These are phyloP conservation scores for Urocynchramus pylzowi DNA, from an alignment of 2,113 vertebrate species.

Conservation along the genomic window DNA sequence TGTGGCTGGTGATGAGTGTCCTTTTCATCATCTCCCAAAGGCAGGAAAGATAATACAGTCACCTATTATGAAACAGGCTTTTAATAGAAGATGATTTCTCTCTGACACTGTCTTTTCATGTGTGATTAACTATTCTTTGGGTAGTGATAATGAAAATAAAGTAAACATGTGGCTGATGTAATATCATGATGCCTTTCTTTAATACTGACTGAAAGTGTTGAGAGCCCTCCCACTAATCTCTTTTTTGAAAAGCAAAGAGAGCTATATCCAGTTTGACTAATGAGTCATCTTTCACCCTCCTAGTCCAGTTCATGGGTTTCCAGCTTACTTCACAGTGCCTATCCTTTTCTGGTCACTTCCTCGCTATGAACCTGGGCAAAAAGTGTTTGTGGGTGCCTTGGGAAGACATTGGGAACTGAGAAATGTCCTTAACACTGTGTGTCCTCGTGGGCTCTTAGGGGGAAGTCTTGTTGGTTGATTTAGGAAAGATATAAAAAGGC, in stretches of 20 bases:
- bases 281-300: neutral
- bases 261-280: neutral
- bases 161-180: neutral
- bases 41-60: neutral
- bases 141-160: neutral
- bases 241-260: neutral
- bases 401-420: neutral
- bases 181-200: neutral
- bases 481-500: neutral
- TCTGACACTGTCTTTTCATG: neutral
- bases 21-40: neutral
- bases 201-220: neutral
- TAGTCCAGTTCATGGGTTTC: neutral
- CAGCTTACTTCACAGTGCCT: neutral
- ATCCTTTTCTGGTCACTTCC: neutral
- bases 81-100: constrained; percentile 12
- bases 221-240: neutral
- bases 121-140: neutral
- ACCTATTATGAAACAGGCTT: neutral
- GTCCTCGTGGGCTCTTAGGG: neutral
- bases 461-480: neutral
- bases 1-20: neutral
- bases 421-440: neutral
- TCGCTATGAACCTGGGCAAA: neutral
- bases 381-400: neutral